Conservation (phyloP, 2,888 invertebrate species). For the Empis livida region DNA sequence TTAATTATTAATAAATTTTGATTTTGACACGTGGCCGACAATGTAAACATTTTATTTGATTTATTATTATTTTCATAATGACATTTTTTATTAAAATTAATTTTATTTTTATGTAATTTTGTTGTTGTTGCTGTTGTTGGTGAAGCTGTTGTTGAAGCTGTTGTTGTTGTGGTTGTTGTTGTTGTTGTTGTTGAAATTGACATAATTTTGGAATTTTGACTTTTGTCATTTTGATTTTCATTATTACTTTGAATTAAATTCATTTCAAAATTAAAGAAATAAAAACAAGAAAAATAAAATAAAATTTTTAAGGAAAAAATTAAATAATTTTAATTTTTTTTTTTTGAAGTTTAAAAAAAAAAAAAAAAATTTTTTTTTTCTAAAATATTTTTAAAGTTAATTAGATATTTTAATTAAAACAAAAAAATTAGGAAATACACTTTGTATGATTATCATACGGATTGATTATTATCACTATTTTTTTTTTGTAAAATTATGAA, state of each 20-base stretch:
- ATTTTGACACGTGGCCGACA: slow-evolving; percentile 1
- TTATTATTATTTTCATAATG: neutral
- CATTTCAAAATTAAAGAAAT: slow-evolving; percentile 7
- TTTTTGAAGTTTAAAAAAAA: no score
- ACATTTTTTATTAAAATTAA: slow-evolving; percentile 2
- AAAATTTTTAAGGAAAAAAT: no score
- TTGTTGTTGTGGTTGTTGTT: neutral
- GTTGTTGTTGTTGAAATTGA: slow-evolving; percentile 12
- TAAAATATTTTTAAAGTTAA: no score
- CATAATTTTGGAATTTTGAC: slow-evolving; percentile 11
- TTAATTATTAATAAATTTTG: slow-evolving; percentile 3
- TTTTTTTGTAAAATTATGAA: no score
- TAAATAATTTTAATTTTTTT: no score
- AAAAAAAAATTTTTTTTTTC: no score
- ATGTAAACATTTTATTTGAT: slow-evolving; percentile 3
- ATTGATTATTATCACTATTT: no score
- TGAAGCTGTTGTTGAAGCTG: neutral
- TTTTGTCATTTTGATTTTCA: slow-evolving; percentile 16
- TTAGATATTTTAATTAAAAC: no score
- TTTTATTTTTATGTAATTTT: neutral
- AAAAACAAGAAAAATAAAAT: no score
- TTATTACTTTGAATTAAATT: slow-evolving; percentile 13
- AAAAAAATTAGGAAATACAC: no score
- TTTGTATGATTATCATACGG: no score
- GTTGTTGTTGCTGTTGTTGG: neutral